Conservation (phyloP, 2,888 invertebrate species). For the Rhodophaea formosa region DNA sequence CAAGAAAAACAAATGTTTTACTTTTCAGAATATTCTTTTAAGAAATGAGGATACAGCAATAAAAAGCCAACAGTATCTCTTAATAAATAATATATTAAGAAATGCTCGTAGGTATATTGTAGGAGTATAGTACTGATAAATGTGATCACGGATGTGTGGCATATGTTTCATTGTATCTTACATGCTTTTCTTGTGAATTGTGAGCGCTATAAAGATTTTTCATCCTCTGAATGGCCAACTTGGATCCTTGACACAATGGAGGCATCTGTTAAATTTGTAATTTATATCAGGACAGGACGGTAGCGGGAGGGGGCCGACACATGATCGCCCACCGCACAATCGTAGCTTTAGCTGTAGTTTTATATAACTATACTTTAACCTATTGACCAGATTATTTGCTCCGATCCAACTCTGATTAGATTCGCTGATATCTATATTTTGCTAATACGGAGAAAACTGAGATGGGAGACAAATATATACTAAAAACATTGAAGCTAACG, state of each 20-base stretch:
- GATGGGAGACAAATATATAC: not conserved
- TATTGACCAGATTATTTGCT: conserved; percentile 18
- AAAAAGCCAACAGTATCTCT: no score
- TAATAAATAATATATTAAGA: no score
- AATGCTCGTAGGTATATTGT: no score
- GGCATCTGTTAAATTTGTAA: not conserved
- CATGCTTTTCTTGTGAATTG: no score
- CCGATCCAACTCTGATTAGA: conserved; percentile 5
- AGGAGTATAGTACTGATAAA: no score
- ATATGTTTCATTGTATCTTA: no score
- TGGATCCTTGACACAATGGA: not conserved
- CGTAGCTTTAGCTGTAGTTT: conserved; percentile 20
- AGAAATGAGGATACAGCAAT: no score
- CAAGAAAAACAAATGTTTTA: no score
- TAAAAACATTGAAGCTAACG: no score
- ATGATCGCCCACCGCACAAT: conserved; percentile 20
- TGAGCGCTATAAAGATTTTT: no score
- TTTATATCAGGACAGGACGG: conserved; percentile 3
- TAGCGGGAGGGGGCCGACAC: conserved; percentile 19
- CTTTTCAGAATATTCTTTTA: no score
- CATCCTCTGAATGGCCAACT: not conserved
- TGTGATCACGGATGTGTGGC: no score
- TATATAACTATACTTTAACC: conserved; percentile 19
- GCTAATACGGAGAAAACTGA: not conserved
- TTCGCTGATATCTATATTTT: conserved; percentile 15